Evolutionary conservation across 1,140 invertebrate species (phyloP).

Genomic region (Brachionus plicatilis): DNA sequence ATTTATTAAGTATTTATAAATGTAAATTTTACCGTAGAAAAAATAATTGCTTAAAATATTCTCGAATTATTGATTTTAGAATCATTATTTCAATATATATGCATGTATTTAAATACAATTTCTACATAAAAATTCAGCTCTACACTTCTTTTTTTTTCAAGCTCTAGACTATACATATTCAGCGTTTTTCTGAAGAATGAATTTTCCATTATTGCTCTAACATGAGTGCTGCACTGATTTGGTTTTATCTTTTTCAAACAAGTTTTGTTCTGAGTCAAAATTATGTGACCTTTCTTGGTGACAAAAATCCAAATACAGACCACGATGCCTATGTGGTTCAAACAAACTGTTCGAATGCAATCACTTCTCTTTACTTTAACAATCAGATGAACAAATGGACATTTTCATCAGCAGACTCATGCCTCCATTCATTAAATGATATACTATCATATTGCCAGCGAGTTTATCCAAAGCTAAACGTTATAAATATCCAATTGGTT

Average conservation of each 20-base stretch:
- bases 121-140: not conserved
- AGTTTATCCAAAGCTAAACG: conserved; percentile 14
- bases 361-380: not conserved
- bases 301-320: not conserved
- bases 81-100: not conserved
- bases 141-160: not conserved
- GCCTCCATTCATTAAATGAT: not conserved
- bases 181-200: not conserved
- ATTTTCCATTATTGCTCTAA: not conserved
- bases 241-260: not conserved
- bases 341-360: not conserved
- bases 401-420: not conserved
- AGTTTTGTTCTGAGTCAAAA: not conserved
- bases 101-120: not conserved
- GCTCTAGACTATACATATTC: not conserved
- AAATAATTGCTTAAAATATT: not conserved
- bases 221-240: not conserved
- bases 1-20: not conserved
- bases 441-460: not conserved
- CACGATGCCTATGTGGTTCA: not conserved
- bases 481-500: not conserved
- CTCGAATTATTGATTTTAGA: not conserved
- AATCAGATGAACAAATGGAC: not conserved
- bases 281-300: not conserved
- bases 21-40: not conserved